Conservation (phyloP, 2,113 vertebrate genomes). For the Daubentonia madagascariensis region DNA sequence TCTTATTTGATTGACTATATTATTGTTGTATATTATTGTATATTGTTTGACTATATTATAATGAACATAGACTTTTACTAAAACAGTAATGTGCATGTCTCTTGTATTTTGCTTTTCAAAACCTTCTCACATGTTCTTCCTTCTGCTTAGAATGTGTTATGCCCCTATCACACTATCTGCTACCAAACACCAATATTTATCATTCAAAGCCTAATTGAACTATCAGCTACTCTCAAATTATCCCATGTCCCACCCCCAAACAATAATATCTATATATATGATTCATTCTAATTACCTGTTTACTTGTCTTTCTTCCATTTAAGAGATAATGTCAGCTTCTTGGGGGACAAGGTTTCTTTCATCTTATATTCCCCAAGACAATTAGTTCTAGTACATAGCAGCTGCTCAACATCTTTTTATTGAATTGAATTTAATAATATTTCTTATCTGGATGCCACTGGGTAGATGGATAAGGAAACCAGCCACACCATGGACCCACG, state of each 20-base stretch:
- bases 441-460: background rate
- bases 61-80: background rate
- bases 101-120: background rate
- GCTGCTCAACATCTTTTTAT: background rate
- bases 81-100: background rate
- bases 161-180: background rate
- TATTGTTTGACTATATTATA: background rate
- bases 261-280: background rate
- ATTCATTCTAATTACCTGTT: background rate
- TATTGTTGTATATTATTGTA: no score
- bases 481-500: background rate
- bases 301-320: background rate
- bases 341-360: background rate
- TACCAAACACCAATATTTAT: background rate
- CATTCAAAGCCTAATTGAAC: background rate
- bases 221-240: background rate
- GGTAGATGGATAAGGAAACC: background rate
- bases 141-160: background rate
- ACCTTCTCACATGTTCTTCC: background rate
- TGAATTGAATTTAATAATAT: background rate
- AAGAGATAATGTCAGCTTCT: background rate
- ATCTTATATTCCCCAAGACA: background rate
- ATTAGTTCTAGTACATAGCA: background rate
- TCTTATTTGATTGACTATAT: no score
- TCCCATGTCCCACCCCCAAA: background rate